Percentiles rank a stretch among this genome's conserved stretches.
Evolutionary conservation across 92 coral and sea anemone species (phyloP).

Genomic region (Palythoa heliodiscus): DNA sequence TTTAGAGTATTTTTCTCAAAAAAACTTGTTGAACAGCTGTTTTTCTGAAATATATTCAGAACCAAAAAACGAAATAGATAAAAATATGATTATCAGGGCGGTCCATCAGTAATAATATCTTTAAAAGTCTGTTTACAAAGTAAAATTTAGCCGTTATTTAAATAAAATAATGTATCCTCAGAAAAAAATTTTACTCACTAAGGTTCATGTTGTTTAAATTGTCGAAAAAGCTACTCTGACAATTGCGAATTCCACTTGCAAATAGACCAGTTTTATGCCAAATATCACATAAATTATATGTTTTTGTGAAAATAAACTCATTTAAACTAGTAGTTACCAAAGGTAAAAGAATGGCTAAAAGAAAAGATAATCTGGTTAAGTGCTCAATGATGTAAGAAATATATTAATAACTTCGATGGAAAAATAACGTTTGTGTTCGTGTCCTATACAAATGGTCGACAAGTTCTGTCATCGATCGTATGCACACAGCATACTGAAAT

Average conservation of each 20-base stretch:
- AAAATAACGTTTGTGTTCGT: background rate
- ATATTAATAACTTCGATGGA: background rate
- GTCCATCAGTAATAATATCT: background rate
- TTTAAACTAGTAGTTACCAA: background rate
- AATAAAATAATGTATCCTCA: too few species aligned
- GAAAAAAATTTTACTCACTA: too few species aligned
- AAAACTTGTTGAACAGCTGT: background rate
- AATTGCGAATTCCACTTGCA: background rate
- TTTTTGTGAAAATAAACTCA: background rate
- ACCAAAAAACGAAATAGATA: background rate
- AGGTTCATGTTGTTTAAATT: too few species aligned
- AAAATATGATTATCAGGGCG: background rate
- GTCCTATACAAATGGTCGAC: background rate
- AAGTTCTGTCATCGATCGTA: slow-evolving; percentile 17
- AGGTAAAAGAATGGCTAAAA: background rate
- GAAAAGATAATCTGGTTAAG: background rate
- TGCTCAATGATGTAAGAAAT: background rate
- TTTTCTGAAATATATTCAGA: background rate
- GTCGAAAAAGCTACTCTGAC: too few species aligned
- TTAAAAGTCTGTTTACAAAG: too few species aligned
- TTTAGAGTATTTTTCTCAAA: background rate
- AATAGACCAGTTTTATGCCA: background rate
- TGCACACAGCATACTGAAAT: background rate
- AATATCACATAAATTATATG: background rate
- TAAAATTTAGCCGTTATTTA: too few species aligned